Evolutionary conservation across 2,888 invertebrate genomes (phyloP), one percentile per base, ranked within the genome.

Genomic region (Eilema depressum): DNA sequence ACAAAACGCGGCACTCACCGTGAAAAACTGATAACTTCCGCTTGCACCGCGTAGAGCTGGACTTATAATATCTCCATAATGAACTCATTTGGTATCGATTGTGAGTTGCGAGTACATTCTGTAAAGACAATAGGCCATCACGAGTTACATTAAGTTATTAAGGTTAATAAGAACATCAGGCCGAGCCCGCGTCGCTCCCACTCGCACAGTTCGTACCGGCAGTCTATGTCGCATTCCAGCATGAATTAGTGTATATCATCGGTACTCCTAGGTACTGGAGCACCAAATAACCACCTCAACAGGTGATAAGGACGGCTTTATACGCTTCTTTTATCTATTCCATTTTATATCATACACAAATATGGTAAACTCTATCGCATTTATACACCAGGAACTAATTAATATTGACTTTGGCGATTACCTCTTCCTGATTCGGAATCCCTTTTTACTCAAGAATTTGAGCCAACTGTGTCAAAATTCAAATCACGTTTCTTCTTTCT

Each of bases 101-200:
- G 1, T 14, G 4, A n/a, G 12, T 2, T 2, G 30, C 61, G 20
- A 26, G 37, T 30, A 20, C n/a, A 11, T 30, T 33, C 0, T 14
- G 23, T 26, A 61, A 47, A 66, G 66, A 70, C 70, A 70, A 70
- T 70, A 63, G 57, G 47, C 41, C 33, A 70, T 70, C 63, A 62
- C 12, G 57, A 63, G 66, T 20, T 57, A 63, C 70, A 70, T 70
- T 66, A 70, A 70, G 70, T 67, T 70, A 70, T 70, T 70, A 63
- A 70, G 70, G 70, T 70, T 70, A 70, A 70, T 70, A 57, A 70
- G 70, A 37, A 63, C 59, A 60, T 64, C 53, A 25, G 69, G 69
- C 47, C 63, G 25, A 26, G 60, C 63, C 69, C 33, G 10, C 26
- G 62, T 47, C 62, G 37, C 70, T 57, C 70, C 33, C 61, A 66